Evolutionary conservation across 2,888 invertebrate genomes (phyloP).

Genomic region (Icerya purchasi): DNA sequence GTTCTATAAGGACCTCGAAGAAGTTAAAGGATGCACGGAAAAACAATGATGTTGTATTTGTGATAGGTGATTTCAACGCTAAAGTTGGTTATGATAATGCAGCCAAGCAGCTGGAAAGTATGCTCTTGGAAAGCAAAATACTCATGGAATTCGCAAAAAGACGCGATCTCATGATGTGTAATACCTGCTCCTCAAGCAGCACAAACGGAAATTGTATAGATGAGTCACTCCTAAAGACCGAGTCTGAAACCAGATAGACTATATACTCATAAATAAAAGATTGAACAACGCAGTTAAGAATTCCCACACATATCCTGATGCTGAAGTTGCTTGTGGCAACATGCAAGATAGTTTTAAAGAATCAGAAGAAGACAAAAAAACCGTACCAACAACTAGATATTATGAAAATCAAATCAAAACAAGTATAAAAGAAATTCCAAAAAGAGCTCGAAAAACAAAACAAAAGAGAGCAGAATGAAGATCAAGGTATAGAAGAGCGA

Average conservation of each 20-base stretch:
- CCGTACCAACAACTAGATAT: neutral
- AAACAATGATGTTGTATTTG: neutral
- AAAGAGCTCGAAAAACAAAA: neutral
- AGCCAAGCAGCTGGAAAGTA: neutral
- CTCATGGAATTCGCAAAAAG: neutral
- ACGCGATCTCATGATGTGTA: neutral
- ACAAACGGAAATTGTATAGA: neutral
- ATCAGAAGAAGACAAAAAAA: neutral
- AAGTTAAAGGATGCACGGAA: neutral
- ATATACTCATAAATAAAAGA: neutral
- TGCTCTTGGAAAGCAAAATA: neutral
- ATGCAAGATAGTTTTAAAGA: neutral
- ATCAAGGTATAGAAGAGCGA: neutral
- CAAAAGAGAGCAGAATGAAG: neutral
- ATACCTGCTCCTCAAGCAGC: neutral
- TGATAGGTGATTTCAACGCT: neutral
- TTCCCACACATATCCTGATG: neutral
- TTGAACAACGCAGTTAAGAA: neutral
- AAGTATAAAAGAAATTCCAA: neutral
- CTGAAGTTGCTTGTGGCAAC: neutral
- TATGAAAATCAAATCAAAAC: neutral
- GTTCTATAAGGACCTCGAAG: neutral
- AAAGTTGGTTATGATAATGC: neutral
- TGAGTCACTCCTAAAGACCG: neutral
- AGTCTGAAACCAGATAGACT: neutral